phyloP scores from a whole-genome alignment of 2,797 vertebrate species.

The Rhinogobio ventralis region DNA sequence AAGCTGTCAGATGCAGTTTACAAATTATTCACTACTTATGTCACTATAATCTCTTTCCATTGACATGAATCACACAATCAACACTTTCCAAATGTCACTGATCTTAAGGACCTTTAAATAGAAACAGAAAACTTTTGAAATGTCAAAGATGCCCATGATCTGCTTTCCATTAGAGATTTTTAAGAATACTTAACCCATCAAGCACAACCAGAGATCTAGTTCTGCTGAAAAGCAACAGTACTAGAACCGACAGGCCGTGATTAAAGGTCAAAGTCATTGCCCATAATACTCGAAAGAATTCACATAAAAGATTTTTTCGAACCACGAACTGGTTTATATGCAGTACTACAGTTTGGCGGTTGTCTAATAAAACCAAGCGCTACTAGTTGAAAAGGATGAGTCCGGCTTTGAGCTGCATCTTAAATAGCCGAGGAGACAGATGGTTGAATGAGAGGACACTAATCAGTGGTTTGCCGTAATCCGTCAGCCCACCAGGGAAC shows the following conservation, averaged over 20 bases:
- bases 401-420: constrained; percentile 37
- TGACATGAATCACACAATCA: neutral
- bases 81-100: constrained; percentile 10
- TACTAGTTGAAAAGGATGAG: constrained; percentile 31
- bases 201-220: constrained; percentile 15
- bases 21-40: neutral
- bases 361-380: constrained; percentile 30
- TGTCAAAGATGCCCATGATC: neutral
- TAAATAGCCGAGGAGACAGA: constrained; percentile 58
- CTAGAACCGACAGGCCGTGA: neutral
- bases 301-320: neutral
- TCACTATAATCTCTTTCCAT: neutral
- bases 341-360: constrained; percentile 17
- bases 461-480: constrained; percentile 53
- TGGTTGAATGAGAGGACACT: constrained; percentile 55
- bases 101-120: constrained; percentile 1
- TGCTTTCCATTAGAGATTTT: neutral
- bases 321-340: constrained; percentile 28
- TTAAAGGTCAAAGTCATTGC: constrained; percentile 11
- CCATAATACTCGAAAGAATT: neutral
- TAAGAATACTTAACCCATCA: constrained; percentile 34
- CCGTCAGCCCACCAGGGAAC: constrained; percentile 60
- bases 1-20: neutral
- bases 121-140: neutral
- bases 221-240: neutral